These are phyloP conservation scores for Ginglymostoma cirratum DNA, from an alignment of 2,113 vertebrate genomes.

Conservation along the genomic window DNA sequence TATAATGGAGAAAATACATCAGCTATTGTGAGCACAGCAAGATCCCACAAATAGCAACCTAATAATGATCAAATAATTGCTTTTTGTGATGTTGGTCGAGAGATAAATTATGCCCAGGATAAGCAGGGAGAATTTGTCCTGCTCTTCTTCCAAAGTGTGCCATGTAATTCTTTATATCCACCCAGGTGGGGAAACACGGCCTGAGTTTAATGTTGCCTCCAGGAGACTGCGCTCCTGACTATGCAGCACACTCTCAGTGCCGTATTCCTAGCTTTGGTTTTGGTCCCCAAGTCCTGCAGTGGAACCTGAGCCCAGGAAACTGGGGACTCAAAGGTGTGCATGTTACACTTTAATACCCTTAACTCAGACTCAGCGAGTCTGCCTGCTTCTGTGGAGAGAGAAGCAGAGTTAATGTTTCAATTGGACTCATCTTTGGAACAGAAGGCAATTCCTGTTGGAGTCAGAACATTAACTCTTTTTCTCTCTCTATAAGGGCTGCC, in stretches of 20 bases:
- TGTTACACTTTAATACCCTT: too few species aligned
- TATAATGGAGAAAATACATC: too few species aligned
- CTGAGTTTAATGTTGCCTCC: neutral
- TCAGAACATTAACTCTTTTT: too few species aligned
- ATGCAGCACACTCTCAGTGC: neutral
- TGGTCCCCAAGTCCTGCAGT: neutral
- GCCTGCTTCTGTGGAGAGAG: too few species aligned
- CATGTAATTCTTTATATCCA: neutral
- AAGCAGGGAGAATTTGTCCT: neutral
- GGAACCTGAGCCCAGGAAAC: neutral
- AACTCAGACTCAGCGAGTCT: too few species aligned
- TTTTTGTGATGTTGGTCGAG: too few species aligned
- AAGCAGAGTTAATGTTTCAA: too few species aligned
- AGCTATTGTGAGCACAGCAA: neutral
- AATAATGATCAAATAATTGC: neutral
- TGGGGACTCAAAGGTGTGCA: too few species aligned
- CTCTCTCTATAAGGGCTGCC: too few species aligned
- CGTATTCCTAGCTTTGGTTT: neutral
- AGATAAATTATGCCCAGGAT: neutral
- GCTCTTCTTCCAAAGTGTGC: neutral
- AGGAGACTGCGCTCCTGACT: neutral
- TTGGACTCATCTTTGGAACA: too few species aligned
- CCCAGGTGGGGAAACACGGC: too few species aligned
- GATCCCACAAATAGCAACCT: neutral
- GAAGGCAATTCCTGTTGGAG: too few species aligned